Base-by-base conservation (phyloP, 2,888 invertebrate genomes). In the Ennomos quercinarius region DNA sequence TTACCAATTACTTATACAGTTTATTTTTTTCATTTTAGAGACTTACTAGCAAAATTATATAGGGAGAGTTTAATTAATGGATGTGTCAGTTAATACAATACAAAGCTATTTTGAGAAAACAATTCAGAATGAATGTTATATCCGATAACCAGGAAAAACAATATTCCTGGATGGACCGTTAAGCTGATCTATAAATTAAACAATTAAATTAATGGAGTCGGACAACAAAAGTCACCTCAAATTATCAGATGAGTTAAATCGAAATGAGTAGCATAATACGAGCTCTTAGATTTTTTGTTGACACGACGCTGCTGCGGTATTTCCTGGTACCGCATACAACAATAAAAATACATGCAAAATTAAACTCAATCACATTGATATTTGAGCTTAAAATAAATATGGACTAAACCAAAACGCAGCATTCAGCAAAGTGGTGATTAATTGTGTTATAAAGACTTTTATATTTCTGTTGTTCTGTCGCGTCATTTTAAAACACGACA, bases 191-290 rank as follows among this genome's bases (percentile, higher is more conserved):
- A 67, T 69, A 61, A 65, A 69, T 69, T 61, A 65, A 52, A 76
- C 71, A 72, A 81, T 84, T 84, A 86, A 89, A 86, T 87, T 84
- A 90, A 91, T 86, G 86, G 77, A 73, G 74, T 75, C 75, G 11
- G 76, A 84, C 84, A 85, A 81, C 84, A 83, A 76, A 80, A 85
- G 86, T 87, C 85, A 72, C 74, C 82, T 87, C 79, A 84, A 87
- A 90, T 90, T 27, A 90, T 90, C 87, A 90, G 87, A 89, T 87
- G 87, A 86, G 87, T 90, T 89, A 89, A 89, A 89, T 87, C 85
- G 86, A 84, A 85, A 85, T 86, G 88, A 90, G 87, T 84, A 89
- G 85, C 81, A 85, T 90, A 87, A 89, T 86, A 86, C 79, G 77
- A 80, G 87, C 87, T 87, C 84, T 87, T 84, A 87, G 81, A 88